phyloP scores from a whole-genome alignment of 2,797 vertebrate species.

The Lacerta viridis region DNA sequence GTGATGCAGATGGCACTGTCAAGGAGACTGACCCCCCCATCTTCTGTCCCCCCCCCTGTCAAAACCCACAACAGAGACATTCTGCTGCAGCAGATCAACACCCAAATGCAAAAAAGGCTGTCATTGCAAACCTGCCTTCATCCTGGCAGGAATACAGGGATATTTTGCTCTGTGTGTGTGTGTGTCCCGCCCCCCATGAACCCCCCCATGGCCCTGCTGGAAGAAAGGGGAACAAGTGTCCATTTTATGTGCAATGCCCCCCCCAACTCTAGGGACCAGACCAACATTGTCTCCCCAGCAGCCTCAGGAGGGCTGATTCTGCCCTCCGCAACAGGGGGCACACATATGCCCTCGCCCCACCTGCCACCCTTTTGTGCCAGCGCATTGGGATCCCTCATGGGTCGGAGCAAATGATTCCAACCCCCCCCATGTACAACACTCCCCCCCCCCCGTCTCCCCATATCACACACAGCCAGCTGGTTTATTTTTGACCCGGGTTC shows the following conservation, averaged over 20 bases:
- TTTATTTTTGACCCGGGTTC: slow-evolving; percentile 5
- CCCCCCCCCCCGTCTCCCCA: neutral
- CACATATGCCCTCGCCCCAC: too few relatives aligned
- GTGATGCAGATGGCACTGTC: neutral
- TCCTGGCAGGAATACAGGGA: too few relatives aligned
- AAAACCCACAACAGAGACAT: too few relatives aligned
- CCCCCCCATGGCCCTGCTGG: neutral
- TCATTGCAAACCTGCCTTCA: neutral
- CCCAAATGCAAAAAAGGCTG: neutral
- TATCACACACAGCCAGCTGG: neutral
- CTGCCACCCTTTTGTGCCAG: too few relatives aligned
- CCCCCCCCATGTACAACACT: neutral
- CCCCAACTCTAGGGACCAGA: neutral
- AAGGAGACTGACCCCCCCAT: neutral
- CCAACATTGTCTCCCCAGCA: neutral
- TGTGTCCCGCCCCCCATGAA: rapidly evolving
- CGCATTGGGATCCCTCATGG: neutral
- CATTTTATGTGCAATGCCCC: neutral
- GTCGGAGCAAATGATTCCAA: neutral
- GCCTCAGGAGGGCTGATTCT: neutral
- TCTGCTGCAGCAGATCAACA: neutral
- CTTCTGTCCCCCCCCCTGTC: neutral
- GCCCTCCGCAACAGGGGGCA: too few relatives aligned
- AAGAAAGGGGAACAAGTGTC: neutral
- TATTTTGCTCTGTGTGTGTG: too few relatives aligned